Evolutionary conservation across 2,888 invertebrate species (phyloP), one percentile per base, ranked within the genome.

Genomic region (Camponotus fellah): DNA sequence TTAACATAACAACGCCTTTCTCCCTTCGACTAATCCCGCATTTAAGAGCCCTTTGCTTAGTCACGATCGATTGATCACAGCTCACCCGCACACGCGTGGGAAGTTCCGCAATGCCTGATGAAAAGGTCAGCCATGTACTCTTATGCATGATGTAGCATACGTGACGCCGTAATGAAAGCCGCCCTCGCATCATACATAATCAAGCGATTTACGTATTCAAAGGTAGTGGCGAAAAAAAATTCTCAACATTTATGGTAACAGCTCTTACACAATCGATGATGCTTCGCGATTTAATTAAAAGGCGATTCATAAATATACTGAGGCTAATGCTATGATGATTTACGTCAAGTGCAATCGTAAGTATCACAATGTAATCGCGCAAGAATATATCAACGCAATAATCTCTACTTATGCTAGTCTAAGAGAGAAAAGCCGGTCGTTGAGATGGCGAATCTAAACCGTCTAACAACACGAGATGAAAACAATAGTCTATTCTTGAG

Each of bases 51-150:
- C 43, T 21, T 12, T 43, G 66, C 69, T 80, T 72, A 72, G 72
- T 80, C 79, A 80, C 79, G 79, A 80, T 62, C 60, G 60, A 49
- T 26, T 80, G 79, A 72, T 72, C 79, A 37, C 79, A 26, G 37
- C 60, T 21, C 37, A 37, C 17, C 46, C 43, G 71, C 65, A 65
- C 65, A 26, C 76, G 46, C 71, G 60, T 72, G 79, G 17, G 60
- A 72, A 80, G 5, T 17, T 43, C 2, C 46, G 21, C 37, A 21
- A 40, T 72, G 72, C 43, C 49, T 62, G 60, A 79, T 2, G 79
- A 71, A 72, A 60, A 80, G 71, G 79, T 80, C 72, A 62, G 21
- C n/a, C n/a, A 37, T 37, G 46, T 60, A 62, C 26, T n/a, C 40
- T 32, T 17, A 56, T 26, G 17, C 79, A 46, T 21, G 34, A 49